Evolutionary conservation across 2,888 invertebrate genomes (phyloP), one percentile per base, ranked within the genome.

Genomic region (Himalopsyche kuldschensis): DNA sequence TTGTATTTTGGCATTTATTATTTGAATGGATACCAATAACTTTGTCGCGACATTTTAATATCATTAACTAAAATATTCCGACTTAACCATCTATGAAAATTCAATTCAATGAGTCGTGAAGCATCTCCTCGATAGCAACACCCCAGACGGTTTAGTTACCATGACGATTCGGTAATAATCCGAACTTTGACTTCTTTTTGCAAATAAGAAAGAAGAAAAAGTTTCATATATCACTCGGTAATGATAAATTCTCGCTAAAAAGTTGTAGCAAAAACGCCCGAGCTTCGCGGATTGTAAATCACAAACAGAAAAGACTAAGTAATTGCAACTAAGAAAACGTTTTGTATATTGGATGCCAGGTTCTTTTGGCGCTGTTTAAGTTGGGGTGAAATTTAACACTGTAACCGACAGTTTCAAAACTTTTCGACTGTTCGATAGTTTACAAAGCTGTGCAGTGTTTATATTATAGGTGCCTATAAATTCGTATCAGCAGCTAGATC

Each of bases 301-400:
- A 79, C 79, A 27, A 31, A 76, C 32, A 76, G 24, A 46, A 35
- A 41, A 46, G 78, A 47, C 30, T 20, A 78, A 78, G 55, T 79
- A 79, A 79, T 79, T 79, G 79, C 79, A 79, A 79, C 79, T 48
- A 55, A 55, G 27, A 55, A 41, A 79, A 79, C 55, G 55, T 31
- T 76, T 69, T 69, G 69, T 69, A 69, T 69, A 69, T 69, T 69
- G 69, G 69, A 69, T 69, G 30, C 69, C 69, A 69, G 69, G 69
- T 69, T 69, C 69, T 69, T 69, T 69, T 30, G 30, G 24, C 20
- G 69, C 27, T 69, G 69, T 69, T 69, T 69, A 30, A 69, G 24
- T 30, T 69, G 15, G 24, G 69, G 69, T 27, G 69, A 69, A 69
- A 69, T 69, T 69, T 69, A 69, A 69, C 30, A 69, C 69, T 69